A percentile compares a stretch with the other conserved stretches of the same genome.
Conservation (phyloP, 1,140 invertebrate genomes). For the Ceratoteleas bidentatus region DNA sequence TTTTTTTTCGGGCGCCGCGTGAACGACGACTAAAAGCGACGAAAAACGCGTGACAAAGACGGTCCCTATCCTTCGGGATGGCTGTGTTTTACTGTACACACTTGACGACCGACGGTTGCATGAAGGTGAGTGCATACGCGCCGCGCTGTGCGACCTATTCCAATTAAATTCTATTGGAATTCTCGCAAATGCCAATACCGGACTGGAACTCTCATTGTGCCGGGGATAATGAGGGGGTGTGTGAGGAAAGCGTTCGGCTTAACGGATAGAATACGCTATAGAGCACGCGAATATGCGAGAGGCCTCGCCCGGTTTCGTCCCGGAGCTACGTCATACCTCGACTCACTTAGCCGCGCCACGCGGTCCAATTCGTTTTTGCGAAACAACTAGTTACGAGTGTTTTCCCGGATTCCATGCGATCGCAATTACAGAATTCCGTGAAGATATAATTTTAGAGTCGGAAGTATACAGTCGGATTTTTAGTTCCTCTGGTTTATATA, state of each 20-base stretch:
- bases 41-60: conserved; percentile 28
- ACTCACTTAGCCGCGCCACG: conserved; percentile 46
- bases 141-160: conserved; percentile 71
- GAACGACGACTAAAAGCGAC: conserved; percentile 18
- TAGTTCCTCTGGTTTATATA: no score
- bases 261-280: conserved; percentile 71
- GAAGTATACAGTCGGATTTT: no score
- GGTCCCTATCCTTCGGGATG: conserved; percentile 35
- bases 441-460: no score
- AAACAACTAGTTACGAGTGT: conserved; percentile 9
- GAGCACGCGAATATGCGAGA: conserved; percentile 37
- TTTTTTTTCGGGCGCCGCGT: background rate
- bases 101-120: conserved; percentile 19
- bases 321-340: conserved; percentile 39
- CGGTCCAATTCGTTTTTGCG: conserved; percentile 35
- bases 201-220: conserved; percentile 74
- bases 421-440: conserved; percentile 27
- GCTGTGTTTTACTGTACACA: conserved; percentile 34
- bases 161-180: conserved; percentile 80
- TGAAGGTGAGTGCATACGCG: conserved; percentile 38
- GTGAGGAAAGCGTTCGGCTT: conserved; percentile 68
- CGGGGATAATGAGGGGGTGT: conserved; percentile 75
- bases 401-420: conserved; percentile 18
- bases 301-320: conserved; percentile 27
- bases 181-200: conserved; percentile 78